Conservation (phyloP, 2,113 vertebrate genomes). For the Platanista minor region DNA sequence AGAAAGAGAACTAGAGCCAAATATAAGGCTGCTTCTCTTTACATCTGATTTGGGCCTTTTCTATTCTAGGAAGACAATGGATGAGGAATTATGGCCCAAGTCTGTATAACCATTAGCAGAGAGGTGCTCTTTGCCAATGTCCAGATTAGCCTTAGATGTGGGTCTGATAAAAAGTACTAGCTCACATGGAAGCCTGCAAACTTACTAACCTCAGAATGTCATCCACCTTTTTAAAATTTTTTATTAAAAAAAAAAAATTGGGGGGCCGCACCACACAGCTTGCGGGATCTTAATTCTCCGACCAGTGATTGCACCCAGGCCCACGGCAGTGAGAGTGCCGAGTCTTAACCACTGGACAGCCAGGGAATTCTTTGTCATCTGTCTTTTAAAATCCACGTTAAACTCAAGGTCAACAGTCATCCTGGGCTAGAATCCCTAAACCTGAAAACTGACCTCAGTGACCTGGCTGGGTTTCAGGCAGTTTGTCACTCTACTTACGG, state of each 20-base stretch:
- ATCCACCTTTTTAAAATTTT: not conserved
- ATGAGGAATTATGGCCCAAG: not conserved
- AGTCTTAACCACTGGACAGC: not conserved
- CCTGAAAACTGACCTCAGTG: not conserved
- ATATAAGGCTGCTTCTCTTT: not conserved
- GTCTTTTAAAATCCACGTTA: not conserved
- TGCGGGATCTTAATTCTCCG: not conserved
- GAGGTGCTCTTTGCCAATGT: not conserved
- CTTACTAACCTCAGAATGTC: not conserved
- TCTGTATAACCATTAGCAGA: not conserved
- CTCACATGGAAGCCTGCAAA: not conserved
- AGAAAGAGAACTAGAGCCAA: not conserved
- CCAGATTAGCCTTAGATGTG: not conserved
- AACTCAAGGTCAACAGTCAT: not conserved
- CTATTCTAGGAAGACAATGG: not conserved
- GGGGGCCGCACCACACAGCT: not conserved
- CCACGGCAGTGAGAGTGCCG: not conserved
- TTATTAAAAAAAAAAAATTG: too few relatives aligned
- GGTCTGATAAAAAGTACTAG: not conserved
- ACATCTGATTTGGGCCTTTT: not conserved
- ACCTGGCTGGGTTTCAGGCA: not conserved
- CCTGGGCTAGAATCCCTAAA: not conserved
- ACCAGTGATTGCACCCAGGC: not conserved
- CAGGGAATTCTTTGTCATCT: not conserved
- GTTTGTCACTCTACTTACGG: not conserved